Percentiles rank a stretch among this genome's conserved stretches.
These are phyloP conservation scores for Hemiscyllium ocellatum DNA, from an alignment of 2,113 vertebrate species.

Conservation along the genomic window DNA sequence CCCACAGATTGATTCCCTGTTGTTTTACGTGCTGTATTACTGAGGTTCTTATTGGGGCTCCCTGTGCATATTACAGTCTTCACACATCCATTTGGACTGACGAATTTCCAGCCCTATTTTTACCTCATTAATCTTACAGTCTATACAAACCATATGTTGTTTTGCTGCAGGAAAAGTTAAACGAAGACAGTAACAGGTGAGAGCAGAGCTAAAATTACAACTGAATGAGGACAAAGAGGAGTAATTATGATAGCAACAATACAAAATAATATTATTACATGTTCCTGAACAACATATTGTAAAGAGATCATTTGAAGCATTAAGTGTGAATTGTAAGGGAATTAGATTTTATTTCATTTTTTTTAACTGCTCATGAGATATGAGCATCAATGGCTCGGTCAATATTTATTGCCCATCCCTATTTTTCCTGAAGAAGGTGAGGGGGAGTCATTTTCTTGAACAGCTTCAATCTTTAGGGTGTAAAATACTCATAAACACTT, in stretches of 20 bases:
- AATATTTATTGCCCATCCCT: too few relatives aligned
- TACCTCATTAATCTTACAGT: neutral
- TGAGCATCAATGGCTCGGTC: too few relatives aligned
- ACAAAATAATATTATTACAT: neutral
- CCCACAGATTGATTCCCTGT: too few relatives aligned
- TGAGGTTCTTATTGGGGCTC: too few relatives aligned
- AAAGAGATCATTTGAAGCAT: neutral
- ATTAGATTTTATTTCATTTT: constrained; percentile 7
- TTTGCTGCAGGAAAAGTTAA: neutral
- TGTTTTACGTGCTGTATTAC: too few relatives aligned
- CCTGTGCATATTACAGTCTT: neutral
- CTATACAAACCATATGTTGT: constrained; percentile 3
- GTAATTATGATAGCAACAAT: neutral
- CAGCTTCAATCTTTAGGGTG: neutral
- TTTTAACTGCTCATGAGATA: too few relatives aligned
- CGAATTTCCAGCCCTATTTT: neutral
- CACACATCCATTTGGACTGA: neutral
- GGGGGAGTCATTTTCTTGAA: too few relatives aligned
- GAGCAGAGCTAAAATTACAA: constrained; percentile 28
- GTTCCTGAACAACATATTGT: neutral
- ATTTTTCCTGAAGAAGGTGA: too few relatives aligned
- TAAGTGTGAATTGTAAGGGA: neutral
- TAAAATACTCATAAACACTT: neutral
- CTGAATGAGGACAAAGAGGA: neutral
- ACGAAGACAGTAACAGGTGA: neutral